Percentiles rank a stretch among this genome's conserved stretches.
These are phyloP conservation scores for Petrosia ficiformis DNA, from an alignment of 37 sponge, comb jelly and placozoan genomes.

Conservation along the genomic window DNA sequence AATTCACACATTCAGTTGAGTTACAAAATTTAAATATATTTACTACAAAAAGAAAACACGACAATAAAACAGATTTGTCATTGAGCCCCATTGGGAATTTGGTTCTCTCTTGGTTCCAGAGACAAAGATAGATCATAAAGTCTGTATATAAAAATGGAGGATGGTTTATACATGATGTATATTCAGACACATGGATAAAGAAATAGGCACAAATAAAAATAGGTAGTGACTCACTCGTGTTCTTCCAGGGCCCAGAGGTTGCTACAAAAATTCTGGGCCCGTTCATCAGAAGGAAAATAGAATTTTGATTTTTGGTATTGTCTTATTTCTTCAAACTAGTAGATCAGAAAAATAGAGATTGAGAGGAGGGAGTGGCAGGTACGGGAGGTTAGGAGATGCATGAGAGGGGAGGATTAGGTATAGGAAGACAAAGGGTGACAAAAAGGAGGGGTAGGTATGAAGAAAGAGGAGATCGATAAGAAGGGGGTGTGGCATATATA, in stretches of 20 bases:
- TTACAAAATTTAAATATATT: too few relatives aligned
- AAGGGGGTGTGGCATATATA: too few relatives aligned
- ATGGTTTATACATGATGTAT: neutral
- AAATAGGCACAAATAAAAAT: neutral
- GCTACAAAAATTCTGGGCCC: slow-evolving; percentile 31
- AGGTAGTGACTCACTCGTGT: slow-evolving; percentile 47
- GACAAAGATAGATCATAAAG: neutral
- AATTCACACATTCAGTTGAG: too few relatives aligned
- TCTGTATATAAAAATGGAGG: neutral
- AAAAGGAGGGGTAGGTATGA: too few relatives aligned
- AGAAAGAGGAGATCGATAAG: too few relatives aligned
- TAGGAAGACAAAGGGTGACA: too few relatives aligned
- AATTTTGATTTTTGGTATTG: slow-evolving; percentile 65
- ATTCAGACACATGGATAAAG: neutral
- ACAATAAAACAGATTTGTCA: too few relatives aligned
- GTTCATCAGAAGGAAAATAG: slow-evolving; percentile 49
- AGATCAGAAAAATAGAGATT: slow-evolving; percentile 2
- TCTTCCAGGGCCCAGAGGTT: slow-evolving; percentile 50
- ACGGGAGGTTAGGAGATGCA: too few relatives aligned
- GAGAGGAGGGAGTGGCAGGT: too few relatives aligned
- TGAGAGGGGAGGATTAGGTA: too few relatives aligned
- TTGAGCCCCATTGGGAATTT: too few relatives aligned
- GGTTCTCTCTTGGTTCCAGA: neutral
- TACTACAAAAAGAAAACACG: too few relatives aligned
- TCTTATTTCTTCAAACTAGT: slow-evolving; percentile 70